phyloP scores from a whole-genome alignment of 2,797 vertebrate species.

The Anabas testudineus region DNA sequence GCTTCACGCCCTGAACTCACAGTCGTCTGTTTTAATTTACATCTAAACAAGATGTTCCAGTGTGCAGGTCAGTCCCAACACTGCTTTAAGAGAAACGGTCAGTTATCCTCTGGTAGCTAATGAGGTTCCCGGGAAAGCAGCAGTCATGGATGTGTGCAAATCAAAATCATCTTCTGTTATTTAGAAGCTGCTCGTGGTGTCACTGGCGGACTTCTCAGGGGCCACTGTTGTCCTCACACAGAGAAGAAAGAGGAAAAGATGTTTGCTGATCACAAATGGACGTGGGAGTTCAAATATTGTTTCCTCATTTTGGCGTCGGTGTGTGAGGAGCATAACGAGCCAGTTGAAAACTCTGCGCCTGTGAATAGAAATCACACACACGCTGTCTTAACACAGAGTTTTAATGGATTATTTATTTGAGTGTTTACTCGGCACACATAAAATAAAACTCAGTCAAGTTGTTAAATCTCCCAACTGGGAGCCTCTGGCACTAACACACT shows the following conservation, averaged over 20 bases:
- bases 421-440: neutral
- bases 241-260: neutral
- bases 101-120: conserved; percentile 28
- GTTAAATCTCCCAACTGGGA: conserved; percentile 3
- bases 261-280: conserved; percentile 18
- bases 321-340: neutral
- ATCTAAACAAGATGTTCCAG: conserved; percentile 30
- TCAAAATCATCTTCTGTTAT: conserved; percentile 32
- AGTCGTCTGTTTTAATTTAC: conserved; percentile 30
- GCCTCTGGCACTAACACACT: neutral
- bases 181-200: neutral
- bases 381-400: neutral
- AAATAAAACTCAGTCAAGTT: conserved; percentile 8
- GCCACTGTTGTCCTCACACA: conserved; percentile 13
- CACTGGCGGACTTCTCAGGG: conserved; percentile 30
- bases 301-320: neutral
- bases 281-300: conserved; percentile 7
- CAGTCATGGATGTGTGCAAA: conserved; percentile 11
- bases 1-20: conserved; percentile 7
- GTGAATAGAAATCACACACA: neutral
- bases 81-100: conserved; percentile 6
- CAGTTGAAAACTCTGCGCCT: neutral
- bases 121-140: conserved; percentile 39
- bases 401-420: conserved; percentile 11
- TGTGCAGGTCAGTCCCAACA: conserved; percentile 1